These are phyloP conservation scores for Capreolus pygargus DNA, from an alignment of 2,113 vertebrate species.

Conservation along the genomic window DNA sequence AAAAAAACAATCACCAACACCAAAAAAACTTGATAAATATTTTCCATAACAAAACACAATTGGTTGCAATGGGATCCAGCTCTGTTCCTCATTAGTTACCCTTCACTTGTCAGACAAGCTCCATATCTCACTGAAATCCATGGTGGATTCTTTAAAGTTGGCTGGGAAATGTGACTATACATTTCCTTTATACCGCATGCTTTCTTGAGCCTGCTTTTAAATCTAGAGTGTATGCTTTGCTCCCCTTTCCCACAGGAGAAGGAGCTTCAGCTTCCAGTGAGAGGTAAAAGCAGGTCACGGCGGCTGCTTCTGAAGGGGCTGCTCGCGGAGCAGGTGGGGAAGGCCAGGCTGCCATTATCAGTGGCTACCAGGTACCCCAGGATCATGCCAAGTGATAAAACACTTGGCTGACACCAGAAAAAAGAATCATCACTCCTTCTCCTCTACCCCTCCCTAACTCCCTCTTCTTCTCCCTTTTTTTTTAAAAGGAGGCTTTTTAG, in stretches of 20 bases:
- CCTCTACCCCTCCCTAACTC: constrained; percentile 48
- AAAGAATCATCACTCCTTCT: constrained; percentile 69
- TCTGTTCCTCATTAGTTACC: constrained; percentile 80
- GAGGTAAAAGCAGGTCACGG: constrained; percentile 78
- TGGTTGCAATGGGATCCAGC: constrained; percentile 78
- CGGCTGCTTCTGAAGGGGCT: constrained; percentile 74
- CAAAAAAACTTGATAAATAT: constrained; percentile 75
- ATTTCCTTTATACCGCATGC: constrained; percentile 68
- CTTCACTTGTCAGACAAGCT: constrained; percentile 79
- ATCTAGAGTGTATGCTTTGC: constrained; percentile 62
- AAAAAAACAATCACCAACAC: neutral
- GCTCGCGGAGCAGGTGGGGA: constrained; percentile 68
- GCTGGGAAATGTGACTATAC: constrained; percentile 68
- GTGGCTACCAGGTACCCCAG: constrained; percentile 78
- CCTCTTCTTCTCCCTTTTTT: constrained; percentile 69
- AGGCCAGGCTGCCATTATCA: constrained; percentile 79
- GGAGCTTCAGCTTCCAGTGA: constrained; percentile 74
- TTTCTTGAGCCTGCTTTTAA: constrained; percentile 79
- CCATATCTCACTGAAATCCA: constrained; percentile 71
- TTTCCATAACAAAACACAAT: constrained; percentile 82
- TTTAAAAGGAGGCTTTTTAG: constrained; percentile 87
- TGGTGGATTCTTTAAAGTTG: constrained; percentile 72
- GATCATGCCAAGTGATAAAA: constrained; percentile 81
- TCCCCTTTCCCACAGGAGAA: constrained; percentile 73
- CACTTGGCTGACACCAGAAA: constrained; percentile 82